These are phyloP conservation scores for Congeria kusceri DNA, from an alignment of 2,888 invertebrate genomes.

Conservation along the genomic window DNA sequence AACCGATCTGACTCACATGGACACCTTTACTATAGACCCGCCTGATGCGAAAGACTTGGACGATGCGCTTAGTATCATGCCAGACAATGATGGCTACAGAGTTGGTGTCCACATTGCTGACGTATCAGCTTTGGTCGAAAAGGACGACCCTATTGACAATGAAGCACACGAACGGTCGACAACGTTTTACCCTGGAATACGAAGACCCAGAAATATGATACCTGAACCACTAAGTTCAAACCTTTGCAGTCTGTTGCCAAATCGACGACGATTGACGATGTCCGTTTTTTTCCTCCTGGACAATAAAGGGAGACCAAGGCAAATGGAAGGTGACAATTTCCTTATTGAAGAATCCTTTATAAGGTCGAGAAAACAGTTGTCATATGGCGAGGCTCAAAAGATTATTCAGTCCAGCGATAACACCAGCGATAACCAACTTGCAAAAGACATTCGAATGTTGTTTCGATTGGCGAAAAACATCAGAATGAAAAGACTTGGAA, in stretches of 20 bases:
- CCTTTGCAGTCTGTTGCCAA: constrained; percentile 67
- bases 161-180: constrained; percentile 67
- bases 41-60: constrained; percentile 66
- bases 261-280: constrained; percentile 61
- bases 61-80: constrained; percentile 63
- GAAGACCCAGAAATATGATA: constrained; percentile 67
- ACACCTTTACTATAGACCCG: constrained; percentile 67
- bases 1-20: constrained; percentile 47
- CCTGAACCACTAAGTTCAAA: constrained; percentile 71
- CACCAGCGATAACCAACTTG: constrained; percentile 1
- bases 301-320: constrained; percentile 48
- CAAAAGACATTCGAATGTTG: constrained; percentile 28
- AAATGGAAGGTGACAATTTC: constrained; percentile 38
- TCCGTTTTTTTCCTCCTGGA: constrained; percentile 69
- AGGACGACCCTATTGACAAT: constrained; percentile 60
- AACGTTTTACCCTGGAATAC: constrained; percentile 62
- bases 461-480: constrained; percentile 44
- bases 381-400: constrained; percentile 52
- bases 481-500: constrained; percentile 55
- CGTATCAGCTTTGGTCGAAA: constrained; percentile 54
- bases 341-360: constrained; percentile 54
- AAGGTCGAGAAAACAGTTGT: constrained; percentile 47
- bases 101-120: constrained; percentile 70
- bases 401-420: constrained; percentile 39
- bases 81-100: constrained; percentile 23